Base-by-base conservation (phyloP, 2,113 vertebrate genomes). In the Archocentrus centrarchus region DNA sequence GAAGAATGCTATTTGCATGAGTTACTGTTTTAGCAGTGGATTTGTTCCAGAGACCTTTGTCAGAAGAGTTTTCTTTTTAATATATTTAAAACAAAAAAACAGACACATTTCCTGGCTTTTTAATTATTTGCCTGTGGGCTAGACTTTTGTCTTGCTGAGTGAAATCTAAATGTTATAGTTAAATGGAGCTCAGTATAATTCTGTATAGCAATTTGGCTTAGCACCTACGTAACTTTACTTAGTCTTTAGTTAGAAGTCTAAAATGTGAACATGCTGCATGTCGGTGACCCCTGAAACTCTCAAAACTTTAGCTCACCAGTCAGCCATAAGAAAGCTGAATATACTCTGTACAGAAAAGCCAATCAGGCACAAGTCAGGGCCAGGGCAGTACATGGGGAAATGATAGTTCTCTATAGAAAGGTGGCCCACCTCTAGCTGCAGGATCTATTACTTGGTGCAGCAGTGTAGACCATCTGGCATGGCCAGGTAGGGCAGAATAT, bases 1-100 rank as follows among this genome's bases (percentile, higher is more conserved):
- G 47, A 83, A 44, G 44, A 91, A 93, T 88, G 90, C 91, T 94
- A 92, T 94, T 93, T 94, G 93, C 94, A 95, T 92, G 93, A 93
- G 88, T 94, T 92, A 91, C 88, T 91, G 92, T 93, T 95, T 95
- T 93, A 89, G 89, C 79, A 79, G 80, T 81, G 86, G 83, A 89
- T 91, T 75, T 59, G 24, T 82, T 90, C 82, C 86, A 87, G 59
- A 87, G 81, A 85, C 89, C 89, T 92, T 91, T 93, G 88, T 93
- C 78, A 87, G 37, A 83, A 61, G 61, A 77, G 41, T 30, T 76
- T 89, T 82, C 81, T 64, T 70, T 70, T 53, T 13, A 70, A 53
- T 53, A 32, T 63, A 44, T 68, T 32, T 61, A n/a, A 77, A 59
- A 39, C 47, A 77, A 37, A 81, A 62, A 62, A 75, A 60, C 4